Evolutionary conservation across 2,888 invertebrate species (phyloP).

Genomic region (Synanthedon andrenaeformis): DNA sequence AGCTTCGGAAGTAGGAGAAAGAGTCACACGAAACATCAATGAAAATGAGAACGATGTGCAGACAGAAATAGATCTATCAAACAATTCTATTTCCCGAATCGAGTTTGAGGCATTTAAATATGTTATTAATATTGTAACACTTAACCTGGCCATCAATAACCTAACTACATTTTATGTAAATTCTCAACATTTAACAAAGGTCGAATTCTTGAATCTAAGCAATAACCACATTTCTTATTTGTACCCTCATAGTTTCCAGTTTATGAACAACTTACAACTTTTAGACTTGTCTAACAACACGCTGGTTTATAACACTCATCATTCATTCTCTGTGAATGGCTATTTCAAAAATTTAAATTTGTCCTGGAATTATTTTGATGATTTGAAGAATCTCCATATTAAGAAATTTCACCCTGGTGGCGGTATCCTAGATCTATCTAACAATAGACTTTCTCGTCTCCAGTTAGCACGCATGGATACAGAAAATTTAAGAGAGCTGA

Average conservation of each 20-base stretch:
- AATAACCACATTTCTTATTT: constrained; percentile 32
- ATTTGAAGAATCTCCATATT: constrained; percentile 31
- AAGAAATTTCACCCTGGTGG: constrained; percentile 40
- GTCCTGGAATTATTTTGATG: constrained; percentile 34
- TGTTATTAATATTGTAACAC: constrained; percentile 27
- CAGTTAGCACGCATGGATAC: constrained; percentile 37
- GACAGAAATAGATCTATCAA: constrained; percentile 48
- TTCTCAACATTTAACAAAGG: constrained; percentile 27
- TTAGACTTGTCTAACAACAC: constrained; percentile 50
- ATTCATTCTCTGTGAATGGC: constrained; percentile 30
- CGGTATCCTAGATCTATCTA: constrained; percentile 48
- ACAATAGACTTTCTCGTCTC: constrained; percentile 36
- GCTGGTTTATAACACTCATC: constrained; percentile 36
- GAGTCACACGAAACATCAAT: constrained; percentile 19
- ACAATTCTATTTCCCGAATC: constrained; percentile 37
- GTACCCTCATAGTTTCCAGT: constrained; percentile 35
- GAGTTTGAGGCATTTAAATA: constrained; percentile 48
- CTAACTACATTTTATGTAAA: constrained; percentile 36
- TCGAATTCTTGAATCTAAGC: constrained; percentile 47
- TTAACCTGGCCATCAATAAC: constrained; percentile 46
- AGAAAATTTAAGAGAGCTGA: constrained; percentile 25
- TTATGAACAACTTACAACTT: constrained; percentile 43
- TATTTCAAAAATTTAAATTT: constrained; percentile 43
- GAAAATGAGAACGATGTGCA: constrained; percentile 21
- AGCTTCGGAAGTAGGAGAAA: constrained; percentile 22